phyloP scores from a whole-genome alignment of 1,140 invertebrate genomes.

The Cylas formicarius region DNA sequence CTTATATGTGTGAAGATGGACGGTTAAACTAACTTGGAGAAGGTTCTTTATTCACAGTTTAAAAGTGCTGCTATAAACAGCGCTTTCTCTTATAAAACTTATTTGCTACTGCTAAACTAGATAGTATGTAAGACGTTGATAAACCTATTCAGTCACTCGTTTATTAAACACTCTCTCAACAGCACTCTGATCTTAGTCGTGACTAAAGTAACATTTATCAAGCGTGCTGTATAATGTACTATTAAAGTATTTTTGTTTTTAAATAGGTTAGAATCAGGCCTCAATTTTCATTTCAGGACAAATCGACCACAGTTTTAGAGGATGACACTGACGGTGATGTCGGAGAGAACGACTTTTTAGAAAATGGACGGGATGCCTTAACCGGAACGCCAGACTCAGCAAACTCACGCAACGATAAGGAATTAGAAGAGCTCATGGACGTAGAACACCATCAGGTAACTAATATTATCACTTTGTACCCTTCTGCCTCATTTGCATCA shows the following conservation, averaged over 20 bases:
- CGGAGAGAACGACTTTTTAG: slow-evolving; percentile 35
- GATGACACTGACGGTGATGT: slow-evolving; percentile 37
- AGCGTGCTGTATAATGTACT: background rate
- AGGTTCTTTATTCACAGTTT: too few relatives aligned
- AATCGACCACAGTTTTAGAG: slow-evolving; percentile 26
- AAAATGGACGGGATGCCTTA: slow-evolving; percentile 37
- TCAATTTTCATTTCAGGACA: slow-evolving; percentile 35
- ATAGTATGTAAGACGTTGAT: too few relatives aligned
- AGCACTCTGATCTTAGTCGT: too few relatives aligned
- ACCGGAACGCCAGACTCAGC: slow-evolving; percentile 38
- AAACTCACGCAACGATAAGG: slow-evolving; percentile 39
- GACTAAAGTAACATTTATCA: background rate
- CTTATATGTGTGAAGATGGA: too few relatives aligned
- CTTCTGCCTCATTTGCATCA: too few relatives aligned
- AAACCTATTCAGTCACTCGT: too few relatives aligned
- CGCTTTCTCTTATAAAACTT: too few relatives aligned
- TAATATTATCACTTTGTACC: background rate
- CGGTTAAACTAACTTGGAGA: too few relatives aligned
- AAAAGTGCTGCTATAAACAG: too few relatives aligned
- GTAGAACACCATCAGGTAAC: slow-evolving; percentile 27
- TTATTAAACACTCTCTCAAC: too few relatives aligned
- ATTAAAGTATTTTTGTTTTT: slow-evolving; percentile 9
- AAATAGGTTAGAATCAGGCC: too few relatives aligned
- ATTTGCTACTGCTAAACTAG: too few relatives aligned
- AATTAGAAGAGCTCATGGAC: slow-evolving; percentile 40